Conservation (phyloP, 2,888 invertebrate genomes). For the Leptogaster cylindrica region DNA sequence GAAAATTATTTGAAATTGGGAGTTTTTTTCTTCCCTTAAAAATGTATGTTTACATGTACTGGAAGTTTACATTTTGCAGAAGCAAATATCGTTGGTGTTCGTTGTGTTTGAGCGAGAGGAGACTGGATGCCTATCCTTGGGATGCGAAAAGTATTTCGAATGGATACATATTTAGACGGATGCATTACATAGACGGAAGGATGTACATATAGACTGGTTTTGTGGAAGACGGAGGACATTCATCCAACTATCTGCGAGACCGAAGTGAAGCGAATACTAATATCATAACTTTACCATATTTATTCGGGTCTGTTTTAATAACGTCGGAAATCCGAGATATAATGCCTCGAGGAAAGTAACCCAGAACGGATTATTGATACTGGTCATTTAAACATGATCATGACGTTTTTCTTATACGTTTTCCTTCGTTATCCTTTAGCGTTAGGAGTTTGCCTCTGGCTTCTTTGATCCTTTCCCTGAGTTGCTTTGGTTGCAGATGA, state of each 20-base stretch:
- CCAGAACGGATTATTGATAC: slow-evolving; percentile 37
- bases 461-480: slow-evolving; percentile 19
- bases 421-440: neutral
- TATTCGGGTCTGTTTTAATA: slow-evolving; percentile 45
- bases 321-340: slow-evolving; percentile 44
- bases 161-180: slow-evolving; percentile 27
- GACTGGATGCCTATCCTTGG: neutral
- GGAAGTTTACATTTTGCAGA: slow-evolving; percentile 19
- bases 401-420: slow-evolving; percentile 15
- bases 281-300: slow-evolving; percentile 44
- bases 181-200: neutral
- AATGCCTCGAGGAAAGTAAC: slow-evolving; percentile 33
- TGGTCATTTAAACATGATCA: slow-evolving; percentile 40
- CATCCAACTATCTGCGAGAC: neutral
- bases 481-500: neutral
- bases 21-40: slow-evolving; percentile 11
- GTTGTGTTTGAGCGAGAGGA: neutral
- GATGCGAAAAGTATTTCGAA: slow-evolving; percentile 33
- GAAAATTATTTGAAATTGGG: slow-evolving; percentile 28
- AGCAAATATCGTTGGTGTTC: slow-evolving; percentile 21
- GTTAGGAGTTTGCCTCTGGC: slow-evolving; percentile 17
- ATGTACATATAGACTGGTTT: neutral
- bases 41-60: slow-evolving; percentile 27
- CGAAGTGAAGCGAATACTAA: slow-evolving; percentile 13
- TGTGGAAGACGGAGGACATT: neutral